phyloP scores from a whole-genome alignment of 1,140 invertebrate species.

The Euura lappo region DNA sequence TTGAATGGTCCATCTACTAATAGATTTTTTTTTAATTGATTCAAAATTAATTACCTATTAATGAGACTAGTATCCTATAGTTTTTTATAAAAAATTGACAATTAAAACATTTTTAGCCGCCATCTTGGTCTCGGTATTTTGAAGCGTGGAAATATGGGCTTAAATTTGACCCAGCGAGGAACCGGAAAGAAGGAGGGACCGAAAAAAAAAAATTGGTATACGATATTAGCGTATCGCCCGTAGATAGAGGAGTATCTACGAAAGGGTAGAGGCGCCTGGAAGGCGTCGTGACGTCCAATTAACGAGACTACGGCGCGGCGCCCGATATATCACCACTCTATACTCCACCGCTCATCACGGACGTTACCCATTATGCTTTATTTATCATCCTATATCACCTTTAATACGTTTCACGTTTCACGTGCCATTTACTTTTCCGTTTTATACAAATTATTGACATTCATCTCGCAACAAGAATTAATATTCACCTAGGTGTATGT shows the following conservation, averaged over 20 bases:
- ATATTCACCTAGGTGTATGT: too few relatives aligned
- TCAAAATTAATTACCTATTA: too few relatives aligned
- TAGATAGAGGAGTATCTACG: background rate
- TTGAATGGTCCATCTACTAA: too few relatives aligned
- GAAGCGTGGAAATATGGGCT: too few relatives aligned
- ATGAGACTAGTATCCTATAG: too few relatives aligned
- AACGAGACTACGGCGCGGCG: conserved; percentile 29
- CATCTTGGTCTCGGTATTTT: too few relatives aligned
- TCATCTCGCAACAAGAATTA: background rate
- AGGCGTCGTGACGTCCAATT: conserved; percentile 32
- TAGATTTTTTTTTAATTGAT: too few relatives aligned
- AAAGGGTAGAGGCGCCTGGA: conserved; percentile 15
- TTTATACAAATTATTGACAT: conserved; percentile 4
- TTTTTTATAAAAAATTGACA: too few relatives aligned
- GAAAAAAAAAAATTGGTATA: too few relatives aligned
- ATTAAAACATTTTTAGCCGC: too few relatives aligned
- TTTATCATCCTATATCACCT: background rate
- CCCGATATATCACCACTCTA: conserved; percentile 24
- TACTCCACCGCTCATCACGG: background rate
- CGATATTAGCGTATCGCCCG: background rate
- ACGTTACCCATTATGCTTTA: conserved; percentile 7
- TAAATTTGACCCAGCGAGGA: too few relatives aligned
- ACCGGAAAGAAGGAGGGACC: too few relatives aligned
- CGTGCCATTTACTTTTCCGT: background rate
- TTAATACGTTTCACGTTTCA: conserved; percentile 3